Evolutionary conservation across 1,140 invertebrate species (phyloP), one percentile per base, ranked within the genome.

Genomic region (Radopholus similis): DNA sequence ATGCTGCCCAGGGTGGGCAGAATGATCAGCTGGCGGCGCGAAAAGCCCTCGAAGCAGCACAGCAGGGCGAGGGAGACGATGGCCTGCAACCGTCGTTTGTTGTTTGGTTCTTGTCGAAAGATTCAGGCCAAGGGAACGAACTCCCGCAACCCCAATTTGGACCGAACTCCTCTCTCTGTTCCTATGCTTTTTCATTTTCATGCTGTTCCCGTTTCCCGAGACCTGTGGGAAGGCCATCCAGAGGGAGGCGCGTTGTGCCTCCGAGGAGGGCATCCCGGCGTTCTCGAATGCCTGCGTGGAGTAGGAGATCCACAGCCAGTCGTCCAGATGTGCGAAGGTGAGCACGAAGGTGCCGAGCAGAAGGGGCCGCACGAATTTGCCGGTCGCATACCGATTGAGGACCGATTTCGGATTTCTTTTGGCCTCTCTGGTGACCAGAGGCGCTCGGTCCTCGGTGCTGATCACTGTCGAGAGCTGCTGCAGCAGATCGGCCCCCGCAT

Each of bases 291-390:
- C 72, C 37, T 72, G 69, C 13, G 72, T 74, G 8, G 72, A 74
- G 59, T 74, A 74, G n/a, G 74, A 74, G 21, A 74, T 76, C 72
- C 72, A 74, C 44, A 74, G 38, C 72, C 72, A 74, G 62, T 74
- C 72, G 53, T 74, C 72, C 26, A 74, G 28, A 57, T 74, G 72
- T 28, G 73, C 75, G 38, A 74, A 74, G 23, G 73, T 74, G 18
- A 74, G 53, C 13, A 74, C 64, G 60, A 76, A 74, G 11, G 74
- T 32, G 15, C 53, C 72, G n/a, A 74, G 26, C 15, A 76, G 13
- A 11, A 74, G 34, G 28, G 72, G 72, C 38, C 75, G 30, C 18
- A 74, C 32, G 67, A 74, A 74, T 21, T 35, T 65, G 11, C 72
- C 73, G 11, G 21, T 68, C 38, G 21, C 28, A n/a, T 75, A 72